Evolutionary conservation across 2,113 vertebrate species (phyloP).

Genomic region (Amphilophus citrinellus): DNA sequence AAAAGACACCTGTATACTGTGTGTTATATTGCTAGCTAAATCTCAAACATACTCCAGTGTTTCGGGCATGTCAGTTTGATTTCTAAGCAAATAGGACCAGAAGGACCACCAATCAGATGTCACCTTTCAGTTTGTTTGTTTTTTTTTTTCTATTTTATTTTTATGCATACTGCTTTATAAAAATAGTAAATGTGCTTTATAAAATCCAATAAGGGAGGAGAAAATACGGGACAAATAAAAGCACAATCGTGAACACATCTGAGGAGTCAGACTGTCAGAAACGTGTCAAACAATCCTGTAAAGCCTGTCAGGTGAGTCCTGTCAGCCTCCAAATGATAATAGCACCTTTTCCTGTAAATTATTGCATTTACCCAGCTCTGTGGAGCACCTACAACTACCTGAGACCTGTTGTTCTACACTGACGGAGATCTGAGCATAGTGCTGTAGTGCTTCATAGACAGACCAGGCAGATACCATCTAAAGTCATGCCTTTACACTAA

Average conservation of each 20-base stretch:
- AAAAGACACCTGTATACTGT: neutral
- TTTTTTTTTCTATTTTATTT: neutral
- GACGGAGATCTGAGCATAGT: conserved; percentile 12
- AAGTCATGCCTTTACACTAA: conserved; percentile 11
- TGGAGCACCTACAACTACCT: neutral
- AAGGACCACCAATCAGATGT: neutral
- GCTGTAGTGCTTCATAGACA: conserved; percentile 28
- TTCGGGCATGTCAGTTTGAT: conserved; percentile 10
- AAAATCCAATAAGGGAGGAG: neutral
- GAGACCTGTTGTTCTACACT: conserved; percentile 16
- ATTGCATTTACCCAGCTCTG: neutral
- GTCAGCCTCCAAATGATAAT: conserved; percentile 2
- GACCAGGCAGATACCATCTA: neutral
- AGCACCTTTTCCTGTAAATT: neutral
- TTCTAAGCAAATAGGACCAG: conserved; percentile 1
- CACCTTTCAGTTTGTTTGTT: neutral
- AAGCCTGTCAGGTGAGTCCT: neutral
- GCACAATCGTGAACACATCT: neutral
- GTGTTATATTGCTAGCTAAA: neutral
- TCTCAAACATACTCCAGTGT: conserved; percentile 24
- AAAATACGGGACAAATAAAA: neutral
- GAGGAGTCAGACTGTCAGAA: neutral
- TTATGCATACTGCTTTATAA: neutral
- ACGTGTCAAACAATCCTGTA: neutral
- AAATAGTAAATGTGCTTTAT: neutral